phyloP scores from a whole-genome alignment of 2,113 vertebrate genomes.

The Pelvicachromis taeniatus region DNA sequence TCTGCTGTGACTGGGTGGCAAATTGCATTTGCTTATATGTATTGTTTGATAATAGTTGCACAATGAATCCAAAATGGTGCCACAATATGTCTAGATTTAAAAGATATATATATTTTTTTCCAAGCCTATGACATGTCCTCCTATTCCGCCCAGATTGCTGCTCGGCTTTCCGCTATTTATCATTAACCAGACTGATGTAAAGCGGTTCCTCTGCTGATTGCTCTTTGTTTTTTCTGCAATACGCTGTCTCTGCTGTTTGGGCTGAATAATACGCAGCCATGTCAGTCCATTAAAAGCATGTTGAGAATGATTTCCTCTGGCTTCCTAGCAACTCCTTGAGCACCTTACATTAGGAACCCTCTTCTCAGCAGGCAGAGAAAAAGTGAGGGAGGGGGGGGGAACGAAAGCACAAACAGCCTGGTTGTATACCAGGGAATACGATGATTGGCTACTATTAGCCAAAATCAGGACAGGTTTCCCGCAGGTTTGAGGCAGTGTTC shows the following conservation, averaged over 20 bases:
- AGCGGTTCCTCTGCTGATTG: neutral
- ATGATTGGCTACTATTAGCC: constrained; percentile 24
- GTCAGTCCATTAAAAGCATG: constrained; percentile 29
- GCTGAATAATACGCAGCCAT: neutral
- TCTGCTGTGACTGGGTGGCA: neutral
- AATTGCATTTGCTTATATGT: neutral
- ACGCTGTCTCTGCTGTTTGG: neutral
- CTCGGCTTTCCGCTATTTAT: neutral
- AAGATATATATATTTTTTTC: neutral
- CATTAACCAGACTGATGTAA: constrained; percentile 1
- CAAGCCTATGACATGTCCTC: neutral
- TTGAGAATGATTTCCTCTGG: constrained; percentile 22
- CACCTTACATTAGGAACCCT: constrained; percentile 28
- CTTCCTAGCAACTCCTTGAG: constrained; percentile 68
- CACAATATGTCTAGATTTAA: neutral
- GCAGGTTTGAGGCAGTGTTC: neutral
- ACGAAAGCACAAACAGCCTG: constrained; percentile 10
- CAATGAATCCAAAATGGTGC: neutral
- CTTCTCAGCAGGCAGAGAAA: constrained; percentile 3
- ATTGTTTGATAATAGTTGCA: neutral
- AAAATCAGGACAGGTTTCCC: constrained; percentile 32
- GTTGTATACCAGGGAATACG: neutral
- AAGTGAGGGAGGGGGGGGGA: neutral
- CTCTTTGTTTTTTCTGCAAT: neutral
- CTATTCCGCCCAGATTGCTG: neutral